These are phyloP conservation scores for Streptopelia turtur DNA, from an alignment of 2,797 vertebrate genomes.

Conservation along the genomic window DNA sequence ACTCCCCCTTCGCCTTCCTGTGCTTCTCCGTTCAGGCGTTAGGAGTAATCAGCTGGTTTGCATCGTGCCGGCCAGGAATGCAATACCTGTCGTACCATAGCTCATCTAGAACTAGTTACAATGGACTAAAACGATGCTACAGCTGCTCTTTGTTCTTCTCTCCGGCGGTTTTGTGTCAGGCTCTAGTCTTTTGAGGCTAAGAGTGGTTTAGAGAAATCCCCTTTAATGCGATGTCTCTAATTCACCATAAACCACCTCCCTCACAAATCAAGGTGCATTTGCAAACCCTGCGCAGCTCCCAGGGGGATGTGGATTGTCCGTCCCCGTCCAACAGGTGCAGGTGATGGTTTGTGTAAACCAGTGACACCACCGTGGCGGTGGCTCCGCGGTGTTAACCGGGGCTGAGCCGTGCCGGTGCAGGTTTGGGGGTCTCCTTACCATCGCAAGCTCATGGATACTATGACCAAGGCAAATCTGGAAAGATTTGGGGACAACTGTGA, in stretches of 20 bases:
- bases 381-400: fast-evolving
- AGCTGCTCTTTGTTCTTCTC: background rate
- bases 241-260: fast-evolving
- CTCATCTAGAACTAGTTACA: background rate
- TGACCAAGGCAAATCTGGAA: background rate
- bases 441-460: background rate
- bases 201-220: background rate
- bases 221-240: fast-evolving
- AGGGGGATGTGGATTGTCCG: background rate
- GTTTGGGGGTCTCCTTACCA: too few species aligned
- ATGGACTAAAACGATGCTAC: fast-evolving
- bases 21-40: fast-evolving
- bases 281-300: fast-evolving
- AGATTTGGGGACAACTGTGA: background rate
- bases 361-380: background rate
- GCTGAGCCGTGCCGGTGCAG: background rate
- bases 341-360: background rate
- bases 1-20: background rate
- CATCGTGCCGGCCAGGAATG: background rate
- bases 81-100: background rate
- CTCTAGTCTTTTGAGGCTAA: background rate
- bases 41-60: background rate
- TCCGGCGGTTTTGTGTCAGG: fast-evolving
- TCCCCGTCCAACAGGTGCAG: background rate
- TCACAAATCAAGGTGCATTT: background rate